A percentile compares a stretch with the other conserved stretches of the same genome.
Evolutionary conservation across 2,113 vertebrate species (phyloP).

Genomic region (Oriolus oriolus): DNA sequence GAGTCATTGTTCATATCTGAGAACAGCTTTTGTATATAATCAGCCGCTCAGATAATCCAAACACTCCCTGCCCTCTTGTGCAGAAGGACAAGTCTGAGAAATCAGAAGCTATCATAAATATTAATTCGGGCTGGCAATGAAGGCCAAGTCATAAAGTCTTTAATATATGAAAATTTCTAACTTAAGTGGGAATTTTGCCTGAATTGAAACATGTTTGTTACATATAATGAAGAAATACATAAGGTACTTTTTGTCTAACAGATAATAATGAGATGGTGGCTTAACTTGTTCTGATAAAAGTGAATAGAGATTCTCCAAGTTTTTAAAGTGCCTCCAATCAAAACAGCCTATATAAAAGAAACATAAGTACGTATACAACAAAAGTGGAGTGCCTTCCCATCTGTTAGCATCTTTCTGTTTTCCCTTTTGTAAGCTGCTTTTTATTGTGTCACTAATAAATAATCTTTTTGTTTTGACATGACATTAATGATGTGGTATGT

Average conservation of each 20-base stretch:
- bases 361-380: not conserved
- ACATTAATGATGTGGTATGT: not conserved
- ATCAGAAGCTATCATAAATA: not conserved
- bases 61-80: not conserved
- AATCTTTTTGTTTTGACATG: not conserved
- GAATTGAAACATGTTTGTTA: not conserved
- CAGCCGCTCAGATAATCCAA: not conserved
- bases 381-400: not conserved
- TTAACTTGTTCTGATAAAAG: not conserved
- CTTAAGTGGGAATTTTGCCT: not conserved
- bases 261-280: not conserved
- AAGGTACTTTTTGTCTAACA: not conserved
- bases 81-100: not conserved
- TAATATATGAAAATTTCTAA: not conserved
- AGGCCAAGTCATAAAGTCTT: not conserved
- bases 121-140: not conserved
- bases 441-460: not conserved
- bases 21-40: not conserved
- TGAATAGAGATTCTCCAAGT: not conserved
- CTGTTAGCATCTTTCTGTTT: not conserved
- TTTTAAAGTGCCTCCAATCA: not conserved
- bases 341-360: not conserved
- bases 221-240: not conserved
- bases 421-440: not conserved
- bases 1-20: not conserved